These are phyloP conservation scores for Trissolcus japonicus DNA, from an alignment of 2,888 invertebrate species.

Conservation along the genomic window DNA sequence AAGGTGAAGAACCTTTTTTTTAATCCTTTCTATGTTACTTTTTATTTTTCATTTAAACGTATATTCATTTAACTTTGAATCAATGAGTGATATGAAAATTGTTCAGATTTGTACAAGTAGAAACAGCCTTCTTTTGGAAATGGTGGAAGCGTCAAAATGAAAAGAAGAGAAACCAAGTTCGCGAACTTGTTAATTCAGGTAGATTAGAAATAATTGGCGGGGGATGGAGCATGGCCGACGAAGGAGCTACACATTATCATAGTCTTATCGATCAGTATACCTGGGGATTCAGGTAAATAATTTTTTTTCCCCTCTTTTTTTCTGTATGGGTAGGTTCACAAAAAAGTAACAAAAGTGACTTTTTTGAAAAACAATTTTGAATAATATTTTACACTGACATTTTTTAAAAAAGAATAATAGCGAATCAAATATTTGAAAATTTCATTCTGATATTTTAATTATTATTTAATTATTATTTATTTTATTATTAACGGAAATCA, in stretches of 20 bases:
- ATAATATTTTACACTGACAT: too few relatives aligned
- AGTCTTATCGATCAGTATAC: constrained; percentile 87
- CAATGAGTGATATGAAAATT: neutral
- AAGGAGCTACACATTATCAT: constrained; percentile 84
- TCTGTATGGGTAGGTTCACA: too few relatives aligned
- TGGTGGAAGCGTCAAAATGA: constrained; percentile 85
- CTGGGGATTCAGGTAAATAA: constrained; percentile 81
- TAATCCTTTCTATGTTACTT: neutral
- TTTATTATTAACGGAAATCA: too few relatives aligned
- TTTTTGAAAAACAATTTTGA: too few relatives aligned
- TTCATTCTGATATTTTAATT: too few relatives aligned
- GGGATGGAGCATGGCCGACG: constrained; percentile 92
- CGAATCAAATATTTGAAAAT: too few relatives aligned
- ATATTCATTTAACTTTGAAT: neutral
- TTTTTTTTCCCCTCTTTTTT: too few relatives aligned
- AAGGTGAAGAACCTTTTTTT: constrained; percentile 74
- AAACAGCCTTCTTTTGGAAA: constrained; percentile 90
- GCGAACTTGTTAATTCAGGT: constrained; percentile 83
- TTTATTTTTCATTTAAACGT: neutral
- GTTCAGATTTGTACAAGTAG: constrained; percentile 85
- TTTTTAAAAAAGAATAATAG: too few relatives aligned
- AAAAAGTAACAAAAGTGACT: too few relatives aligned
- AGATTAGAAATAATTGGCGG: constrained; percentile 87
- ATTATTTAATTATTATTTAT: too few relatives aligned
- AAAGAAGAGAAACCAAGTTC: constrained; percentile 76